Percentiles rank a stretch among this genome's conserved stretches.
Evolutionary conservation across 2,888 invertebrate genomes (phyloP).

Genomic region (Hydrotaea cyrtoneurina): DNA sequence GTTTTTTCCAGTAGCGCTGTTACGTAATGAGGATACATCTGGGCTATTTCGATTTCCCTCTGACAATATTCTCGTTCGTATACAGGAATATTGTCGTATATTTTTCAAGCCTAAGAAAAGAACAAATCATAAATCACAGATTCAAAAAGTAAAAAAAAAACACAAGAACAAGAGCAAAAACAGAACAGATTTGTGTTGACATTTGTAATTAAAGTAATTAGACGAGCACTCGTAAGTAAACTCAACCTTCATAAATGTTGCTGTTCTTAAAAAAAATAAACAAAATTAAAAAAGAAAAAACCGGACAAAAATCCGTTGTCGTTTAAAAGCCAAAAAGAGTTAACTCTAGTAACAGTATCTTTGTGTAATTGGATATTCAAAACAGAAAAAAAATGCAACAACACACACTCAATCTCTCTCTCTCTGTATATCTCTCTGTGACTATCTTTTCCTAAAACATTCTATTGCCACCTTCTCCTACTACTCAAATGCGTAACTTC

Average conservation of each 20-base stretch:
- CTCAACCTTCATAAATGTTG: conserved; percentile 9
- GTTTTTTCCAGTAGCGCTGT: too few species aligned
- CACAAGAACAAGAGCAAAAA: neutral
- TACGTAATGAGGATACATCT: too few species aligned
- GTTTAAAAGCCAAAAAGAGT: neutral
- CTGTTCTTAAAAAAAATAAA: too few species aligned
- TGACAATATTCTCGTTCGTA: too few species aligned
- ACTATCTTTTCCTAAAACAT: neutral
- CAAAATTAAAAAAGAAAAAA: neutral
- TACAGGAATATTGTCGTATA: too few species aligned
- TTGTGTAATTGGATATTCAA: conserved; percentile 1
- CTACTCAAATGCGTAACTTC: conserved; percentile 32
- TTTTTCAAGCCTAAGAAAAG: too few species aligned
- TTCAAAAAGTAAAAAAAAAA: neutral
- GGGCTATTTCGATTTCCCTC: too few species aligned
- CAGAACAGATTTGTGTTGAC: neutral
- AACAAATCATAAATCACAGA: conserved; percentile 19
- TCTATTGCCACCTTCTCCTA: conserved; percentile 13
- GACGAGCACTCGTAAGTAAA: conserved; percentile 28
- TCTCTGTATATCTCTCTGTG: neutral
- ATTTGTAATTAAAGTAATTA: conserved; percentile 30
- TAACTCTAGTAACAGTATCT: neutral
- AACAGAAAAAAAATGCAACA: neutral
- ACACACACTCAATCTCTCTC: conserved; percentile 3
- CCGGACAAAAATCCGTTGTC: neutral